These are phyloP conservation scores for Chrysomallon squamiferum DNA, from an alignment of 1,140 invertebrate species.

Conservation along the genomic window DNA sequence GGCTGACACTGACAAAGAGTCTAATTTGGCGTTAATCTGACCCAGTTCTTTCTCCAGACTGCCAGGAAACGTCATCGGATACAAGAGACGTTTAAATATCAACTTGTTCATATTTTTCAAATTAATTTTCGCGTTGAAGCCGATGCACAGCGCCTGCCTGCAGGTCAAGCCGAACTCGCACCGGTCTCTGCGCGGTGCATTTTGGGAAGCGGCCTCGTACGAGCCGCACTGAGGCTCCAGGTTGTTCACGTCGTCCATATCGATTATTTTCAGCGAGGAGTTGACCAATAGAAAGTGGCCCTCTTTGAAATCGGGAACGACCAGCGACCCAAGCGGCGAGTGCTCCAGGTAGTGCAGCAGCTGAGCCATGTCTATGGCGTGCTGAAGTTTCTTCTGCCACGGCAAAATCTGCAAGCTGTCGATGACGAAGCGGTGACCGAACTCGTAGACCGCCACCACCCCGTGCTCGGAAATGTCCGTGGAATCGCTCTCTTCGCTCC, in stretches of 20 bases:
- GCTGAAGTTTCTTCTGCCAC: constrained; percentile 34
- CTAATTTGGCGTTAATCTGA: constrained; percentile 33
- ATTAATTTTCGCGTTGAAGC: constrained; percentile 58
- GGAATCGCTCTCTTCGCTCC: constrained; percentile 57
- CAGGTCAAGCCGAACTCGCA: constrained; percentile 49
- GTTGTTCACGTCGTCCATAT: constrained; percentile 59
- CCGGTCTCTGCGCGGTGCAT: neutral
- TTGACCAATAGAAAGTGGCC: constrained; percentile 55
- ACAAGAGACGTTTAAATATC: constrained; percentile 49
- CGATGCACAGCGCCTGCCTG: constrained; percentile 46
- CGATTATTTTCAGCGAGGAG: constrained; percentile 53
- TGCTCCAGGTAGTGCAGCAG: constrained; percentile 55
- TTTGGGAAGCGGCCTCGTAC: constrained; percentile 6
- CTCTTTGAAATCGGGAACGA: constrained; percentile 58
- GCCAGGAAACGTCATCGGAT: constrained; percentile 41
- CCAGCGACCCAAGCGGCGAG: constrained; percentile 55
- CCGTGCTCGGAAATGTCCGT: constrained; percentile 56
- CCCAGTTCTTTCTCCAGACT: constrained; percentile 21
- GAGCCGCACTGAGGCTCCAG: constrained; percentile 52
- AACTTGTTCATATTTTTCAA: constrained; percentile 52
- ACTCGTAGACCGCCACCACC: constrained; percentile 50
- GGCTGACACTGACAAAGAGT: constrained; percentile 23
- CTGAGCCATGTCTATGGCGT: constrained; percentile 44
- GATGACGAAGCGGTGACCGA: constrained; percentile 41
- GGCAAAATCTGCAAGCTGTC: constrained; percentile 43